A percentile compares a stretch with the other conserved stretches of the same genome.
phyloP scores from a whole-genome alignment of 2,113 vertebrate genomes.

The Mustela nigripes region DNA sequence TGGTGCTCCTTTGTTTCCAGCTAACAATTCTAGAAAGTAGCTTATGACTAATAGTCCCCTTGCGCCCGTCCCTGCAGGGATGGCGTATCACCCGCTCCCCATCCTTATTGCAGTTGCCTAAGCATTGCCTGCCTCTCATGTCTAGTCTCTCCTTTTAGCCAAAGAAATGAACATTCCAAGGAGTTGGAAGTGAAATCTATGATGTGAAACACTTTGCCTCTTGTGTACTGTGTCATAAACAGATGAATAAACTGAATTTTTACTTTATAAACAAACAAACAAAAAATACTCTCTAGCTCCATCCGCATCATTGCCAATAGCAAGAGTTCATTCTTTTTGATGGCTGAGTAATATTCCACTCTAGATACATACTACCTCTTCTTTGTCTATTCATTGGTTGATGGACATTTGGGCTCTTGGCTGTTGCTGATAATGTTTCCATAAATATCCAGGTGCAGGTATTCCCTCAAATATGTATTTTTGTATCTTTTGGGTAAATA shows the following conservation, averaged over 20 bases:
- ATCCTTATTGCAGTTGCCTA: not conserved
- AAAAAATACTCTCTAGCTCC: not conserved
- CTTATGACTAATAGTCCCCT: constrained; percentile 74
- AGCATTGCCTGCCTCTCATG: constrained; percentile 68
- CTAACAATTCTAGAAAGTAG: constrained; percentile 69
- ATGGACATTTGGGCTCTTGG: not conserved
- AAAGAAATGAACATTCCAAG: constrained; percentile 80
- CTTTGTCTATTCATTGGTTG: not conserved
- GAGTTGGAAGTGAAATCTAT: constrained; percentile 44
- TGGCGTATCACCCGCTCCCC: not conserved
- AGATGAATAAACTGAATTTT: constrained; percentile 86
- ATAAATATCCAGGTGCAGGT: not conserved
- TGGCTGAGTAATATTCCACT: not conserved
- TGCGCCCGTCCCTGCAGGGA: not conserved
- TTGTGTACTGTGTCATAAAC: constrained; percentile 80
- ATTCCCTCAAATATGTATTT: not conserved
- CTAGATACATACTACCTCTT: not conserved
- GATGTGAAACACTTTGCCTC: constrained; percentile 79
- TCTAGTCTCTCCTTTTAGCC: constrained; percentile 64
- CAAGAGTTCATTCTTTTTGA: not conserved
- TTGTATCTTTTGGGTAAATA: not conserved
- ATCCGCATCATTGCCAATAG: not conserved
- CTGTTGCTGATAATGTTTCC: not conserved
- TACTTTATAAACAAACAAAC: constrained; percentile 71
- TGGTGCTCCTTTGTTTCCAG: constrained; percentile 16